Conservation (phyloP, 1,140 invertebrate species). For the Aphaenogaster ashmeadi region DNA sequence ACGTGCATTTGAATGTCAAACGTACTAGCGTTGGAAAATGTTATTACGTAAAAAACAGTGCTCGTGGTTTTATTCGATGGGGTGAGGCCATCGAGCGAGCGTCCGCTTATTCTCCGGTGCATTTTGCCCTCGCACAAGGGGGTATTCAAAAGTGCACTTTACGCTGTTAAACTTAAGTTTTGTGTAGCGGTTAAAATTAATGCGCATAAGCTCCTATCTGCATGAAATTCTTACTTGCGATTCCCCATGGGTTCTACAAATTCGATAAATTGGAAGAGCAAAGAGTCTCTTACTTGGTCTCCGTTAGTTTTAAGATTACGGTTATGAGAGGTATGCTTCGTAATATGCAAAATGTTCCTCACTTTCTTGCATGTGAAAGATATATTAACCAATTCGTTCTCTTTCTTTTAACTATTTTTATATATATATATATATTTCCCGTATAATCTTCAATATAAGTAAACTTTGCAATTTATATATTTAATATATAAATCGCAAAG, state of each 20-base stretch:
- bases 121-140: not conserved
- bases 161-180: constrained; percentile 1
- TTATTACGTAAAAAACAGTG: constrained; percentile 45
- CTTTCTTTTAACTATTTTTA: not conserved
- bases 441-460: not conserved
- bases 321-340: not conserved
- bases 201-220: not conserved
- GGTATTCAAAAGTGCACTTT: not conserved
- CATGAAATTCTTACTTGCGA: not conserved
- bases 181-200: not conserved
- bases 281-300: not conserved
- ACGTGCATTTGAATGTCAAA: constrained; percentile 51
- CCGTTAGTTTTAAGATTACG: not conserved
- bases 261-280: constrained; percentile 9
- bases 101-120: constrained; percentile 3
- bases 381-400: not conserved
- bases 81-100: not conserved
- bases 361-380: not conserved
- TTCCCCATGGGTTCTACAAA: not conserved
- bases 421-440: not conserved
- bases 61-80: constrained; percentile 11
- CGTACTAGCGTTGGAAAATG: constrained; percentile 13
- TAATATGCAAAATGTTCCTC: not conserved
- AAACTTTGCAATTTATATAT: not conserved
- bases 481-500: not conserved